Base-by-base conservation (phyloP, 2,797 vertebrate genomes). In the Hydrocynus forskahlii region DNA sequence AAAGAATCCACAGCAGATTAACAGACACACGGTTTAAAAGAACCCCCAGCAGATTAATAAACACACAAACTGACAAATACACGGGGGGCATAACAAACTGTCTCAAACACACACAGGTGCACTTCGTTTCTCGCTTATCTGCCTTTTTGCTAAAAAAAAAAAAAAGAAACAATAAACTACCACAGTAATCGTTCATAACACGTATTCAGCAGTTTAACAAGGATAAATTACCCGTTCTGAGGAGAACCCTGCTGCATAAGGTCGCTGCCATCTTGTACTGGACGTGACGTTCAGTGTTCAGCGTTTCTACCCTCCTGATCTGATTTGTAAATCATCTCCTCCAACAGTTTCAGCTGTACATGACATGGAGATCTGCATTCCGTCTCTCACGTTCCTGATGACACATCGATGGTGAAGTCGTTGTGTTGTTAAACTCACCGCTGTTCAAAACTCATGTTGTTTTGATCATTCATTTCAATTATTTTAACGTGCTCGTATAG, bases 181-280 rank as follows among this genome's bases (percentile, higher is more conserved):
- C 16, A 19, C 25, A 66, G 21, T 0, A 14, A 16, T 60, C 23
- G 48, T 48, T 66, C 17, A 4, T 78, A 4, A 75, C 45, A 38
- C 21, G 8, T 16, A 6, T n/a, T 0, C 0, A 43, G 6, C 0
- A 23, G 0, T 59, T 14, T 13, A 9, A 21, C 7, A 55, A 5
- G 5, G 12, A 21, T n/a, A 0, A 59, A 81, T 29, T 94, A 95
- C 95, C 94, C 13, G 88, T 89, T 89, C 90, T 94, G 1, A 86
- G 81, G 4, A 94, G 19, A 1, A 93, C 60, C 64, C 83, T 91
- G 1, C 62, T 48, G 86, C 89, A 95, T 92, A 95, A 95, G 94
- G 94, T 95, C 94, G 94, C 91, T 76, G 94, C 93, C 95, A 95
- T 95, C 59, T 92, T 91, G 35, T 4, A 81, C 80, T 68, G 90